phyloP scores from a whole-genome alignment of 1,140 invertebrate species.

The Meteorus sp. region DNA sequence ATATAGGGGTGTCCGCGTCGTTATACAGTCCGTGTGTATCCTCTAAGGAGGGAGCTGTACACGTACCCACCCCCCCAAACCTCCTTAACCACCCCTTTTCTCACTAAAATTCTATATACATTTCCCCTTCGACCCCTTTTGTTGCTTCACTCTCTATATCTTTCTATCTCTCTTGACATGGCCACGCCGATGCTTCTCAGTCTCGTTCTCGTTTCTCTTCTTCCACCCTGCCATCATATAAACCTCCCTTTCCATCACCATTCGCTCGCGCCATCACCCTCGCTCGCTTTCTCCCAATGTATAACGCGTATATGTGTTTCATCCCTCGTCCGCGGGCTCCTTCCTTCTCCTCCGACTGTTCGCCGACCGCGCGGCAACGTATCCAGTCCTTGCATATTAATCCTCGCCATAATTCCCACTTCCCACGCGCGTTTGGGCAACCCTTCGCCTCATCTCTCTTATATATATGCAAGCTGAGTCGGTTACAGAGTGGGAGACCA shows the following conservation, averaged over 20 bases:
- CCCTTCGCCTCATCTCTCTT: constrained; percentile 50
- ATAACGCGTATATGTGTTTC: too few relatives aligned
- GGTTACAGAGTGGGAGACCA: constrained; percentile 30
- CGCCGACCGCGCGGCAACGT: constrained; percentile 50
- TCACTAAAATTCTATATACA: constrained; percentile 30
- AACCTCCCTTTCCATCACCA: constrained; percentile 15
- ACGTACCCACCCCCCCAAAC: constrained; percentile 29
- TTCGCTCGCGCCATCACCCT: constrained; percentile 10
- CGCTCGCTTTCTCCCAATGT: constrained; percentile 1
- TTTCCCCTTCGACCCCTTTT: constrained; percentile 57
- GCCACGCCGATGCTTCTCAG: constrained; percentile 35
- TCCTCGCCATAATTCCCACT: constrained; percentile 61
- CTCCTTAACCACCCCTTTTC: constrained; percentile 35
- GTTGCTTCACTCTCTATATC: constrained; percentile 46
- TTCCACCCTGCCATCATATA: constrained; percentile 8
- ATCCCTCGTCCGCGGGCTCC: constrained; percentile 36
- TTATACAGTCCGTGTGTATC: constrained; percentile 53
- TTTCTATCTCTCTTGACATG: background rate
- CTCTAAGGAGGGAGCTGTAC: constrained; percentile 53
- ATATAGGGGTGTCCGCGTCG: constrained; percentile 60
- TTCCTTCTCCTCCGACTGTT: constrained; percentile 39
- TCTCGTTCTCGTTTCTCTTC: constrained; percentile 35
- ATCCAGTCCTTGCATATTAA: constrained; percentile 62
- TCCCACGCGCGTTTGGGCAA: constrained; percentile 60
- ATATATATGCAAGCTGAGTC: too few relatives aligned